Evolutionary conservation across 30 jellyfish, hydroid and myxozoan genomes (phyloP), one percentile per base, ranked within the genome.

Genomic region (Aurelia sp.): DNA sequence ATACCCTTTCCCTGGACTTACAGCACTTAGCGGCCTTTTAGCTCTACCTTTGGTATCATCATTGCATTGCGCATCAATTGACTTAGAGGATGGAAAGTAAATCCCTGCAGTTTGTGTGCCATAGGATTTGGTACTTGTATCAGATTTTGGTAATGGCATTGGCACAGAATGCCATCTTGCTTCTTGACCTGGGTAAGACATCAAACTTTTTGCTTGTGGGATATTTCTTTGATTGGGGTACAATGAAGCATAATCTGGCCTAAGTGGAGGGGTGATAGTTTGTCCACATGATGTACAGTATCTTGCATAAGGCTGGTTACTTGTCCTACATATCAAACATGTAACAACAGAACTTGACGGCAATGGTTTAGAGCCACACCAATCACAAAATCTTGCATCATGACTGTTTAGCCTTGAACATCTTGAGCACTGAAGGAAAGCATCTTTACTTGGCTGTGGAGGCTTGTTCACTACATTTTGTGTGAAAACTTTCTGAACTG

Each of bases 1-100:
- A 48, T 82, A 94, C 24, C 99, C 99, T 78, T 94, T 94, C 10
- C 99, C 99, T 68, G 99, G 97, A 65, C 99, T 94, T 11, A 86
- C 78, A 13, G 86, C 78, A 67, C 90, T 75, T 20, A 76, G 60
- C 4, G 96, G 96, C 40, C 85, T 64, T 69, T 57, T 86, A 58
- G 16, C 47, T 75, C 66, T 77, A 1, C 35, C 57, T 51, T 18
- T 55, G 19, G 22, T 80, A 3, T 76, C 96, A 22, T 86, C 80
- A 30, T 67, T 87, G 60, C 74, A 63, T 52, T 74, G 90, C 27
- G 86, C 73, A 66, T 86, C 96, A 44, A 74, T 86, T 18, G 86
- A 30, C 55, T 66, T 77, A 4, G 96, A 86, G 19, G 96, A 74
- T 59, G 94, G 88, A 35, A 74, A 76, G 81, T 75, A 76, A 19